phyloP scores from a whole-genome alignment of 1,140 invertebrate genomes.

The Atta cephalotes region DNA sequence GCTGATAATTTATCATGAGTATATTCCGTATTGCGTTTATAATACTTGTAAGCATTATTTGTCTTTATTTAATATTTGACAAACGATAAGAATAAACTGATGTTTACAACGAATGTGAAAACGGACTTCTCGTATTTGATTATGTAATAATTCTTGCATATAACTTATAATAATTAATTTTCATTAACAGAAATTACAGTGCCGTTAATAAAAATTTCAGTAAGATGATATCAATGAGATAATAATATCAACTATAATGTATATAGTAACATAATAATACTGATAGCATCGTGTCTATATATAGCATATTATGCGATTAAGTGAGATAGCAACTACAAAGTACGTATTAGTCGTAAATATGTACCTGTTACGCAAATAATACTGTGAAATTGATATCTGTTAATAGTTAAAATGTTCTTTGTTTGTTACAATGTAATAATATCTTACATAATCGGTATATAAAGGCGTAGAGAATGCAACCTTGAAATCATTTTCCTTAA shows the following conservation, averaged over 20 bases:
- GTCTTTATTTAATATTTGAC: background rate
- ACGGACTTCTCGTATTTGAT: too few relatives aligned
- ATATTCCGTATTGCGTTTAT: too few relatives aligned
- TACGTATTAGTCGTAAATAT: background rate
- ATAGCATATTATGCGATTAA: background rate
- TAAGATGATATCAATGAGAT: background rate
- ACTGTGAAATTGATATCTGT: background rate
- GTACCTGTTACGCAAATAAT: background rate
- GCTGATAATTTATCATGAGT: too few relatives aligned
- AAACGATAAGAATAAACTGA: background rate
- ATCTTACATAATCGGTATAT: background rate
- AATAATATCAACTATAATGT: background rate
- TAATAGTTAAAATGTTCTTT: background rate
- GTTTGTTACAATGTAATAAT: background rate
- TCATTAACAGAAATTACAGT: background rate
- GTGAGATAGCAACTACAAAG: background rate
- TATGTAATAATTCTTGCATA: too few relatives aligned
- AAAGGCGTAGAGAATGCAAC: background rate
- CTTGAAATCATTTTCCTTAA: slow-evolving; percentile 8
- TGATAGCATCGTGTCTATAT: background rate
- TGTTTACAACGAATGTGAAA: background rate
- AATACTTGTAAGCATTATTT: background rate
- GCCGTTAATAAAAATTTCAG: background rate
- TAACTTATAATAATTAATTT: background rate
- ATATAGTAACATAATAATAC: background rate